A percentile compares a stretch with the other conserved stretches of the same genome.
Evolutionary conservation across 2,113 vertebrate species (phyloP).

Genomic region (Crotophaga sulcirostris): DNA sequence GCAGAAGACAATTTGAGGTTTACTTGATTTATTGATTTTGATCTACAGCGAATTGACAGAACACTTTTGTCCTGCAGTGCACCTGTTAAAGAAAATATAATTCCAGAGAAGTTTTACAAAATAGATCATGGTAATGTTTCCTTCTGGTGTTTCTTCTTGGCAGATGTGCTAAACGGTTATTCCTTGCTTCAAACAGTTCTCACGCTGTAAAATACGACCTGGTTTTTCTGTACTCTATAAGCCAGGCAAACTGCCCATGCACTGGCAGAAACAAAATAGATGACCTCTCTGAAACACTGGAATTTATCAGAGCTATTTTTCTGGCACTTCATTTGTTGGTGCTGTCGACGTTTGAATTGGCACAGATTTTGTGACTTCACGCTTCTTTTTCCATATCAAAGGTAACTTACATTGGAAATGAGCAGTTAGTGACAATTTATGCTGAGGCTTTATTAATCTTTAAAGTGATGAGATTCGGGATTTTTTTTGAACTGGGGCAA

Average conservation of each 20-base stretch:
- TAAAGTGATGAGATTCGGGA: background rate
- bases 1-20: background rate
- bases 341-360: background rate
- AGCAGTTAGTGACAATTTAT: background rate
- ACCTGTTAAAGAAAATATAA: constrained; percentile 40
- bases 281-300: background rate
- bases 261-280: background rate
- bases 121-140: constrained; percentile 4
- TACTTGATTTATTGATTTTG: constrained; percentile 28
- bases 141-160: constrained; percentile 3
- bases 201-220: background rate
- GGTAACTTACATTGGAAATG: background rate
- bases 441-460: constrained; percentile 6
- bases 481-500: background rate
- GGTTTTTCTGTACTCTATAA: background rate
- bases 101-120: background rate
- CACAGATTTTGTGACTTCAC: background rate
- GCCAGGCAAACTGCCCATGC: background rate
- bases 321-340: background rate
- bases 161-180: constrained; percentile 30
- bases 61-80: background rate
- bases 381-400: background rate
- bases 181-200: background rate
- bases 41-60: constrained; percentile 11
- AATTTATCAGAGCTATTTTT: constrained; percentile 6